Base-by-base conservation (phyloP, 2,888 invertebrate genomes). In the Salpingus planirostris region DNA sequence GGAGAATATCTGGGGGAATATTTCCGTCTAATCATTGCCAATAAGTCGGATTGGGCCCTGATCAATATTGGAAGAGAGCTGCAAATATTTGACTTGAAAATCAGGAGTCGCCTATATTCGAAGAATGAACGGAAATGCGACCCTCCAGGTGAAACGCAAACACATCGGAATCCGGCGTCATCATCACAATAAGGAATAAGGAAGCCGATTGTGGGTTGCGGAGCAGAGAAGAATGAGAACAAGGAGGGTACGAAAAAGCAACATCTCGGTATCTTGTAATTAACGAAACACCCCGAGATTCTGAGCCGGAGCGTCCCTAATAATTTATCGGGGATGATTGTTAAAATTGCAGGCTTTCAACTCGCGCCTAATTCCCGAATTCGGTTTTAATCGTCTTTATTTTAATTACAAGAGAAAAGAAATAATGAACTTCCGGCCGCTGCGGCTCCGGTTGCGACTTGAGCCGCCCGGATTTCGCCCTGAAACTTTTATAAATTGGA, bases 11-110 rank as follows among this genome's bases (percentile, higher is more conserved):
- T n/a, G n/a, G n/a, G n/a, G n/a, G n/a, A n/a, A n/a, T n/a, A n/a
- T n/a, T n/a, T n/a, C n/a, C n/a, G n/a, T n/a, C n/a, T n/a, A n/a
- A n/a, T n/a, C n/a, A n/a, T n/a, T n/a, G n/a, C n/a, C n/a, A n/a
- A n/a, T n/a, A n/a, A n/a, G n/a, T n/a, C n/a, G n/a, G n/a, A n/a
- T n/a, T n/a, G n/a, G n/a, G n/a, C n/a, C 24, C 11, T 34, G 36
- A 36, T 36, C 36, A 28, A 36, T 36, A 36, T 36, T 31, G 31
- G 31, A 36, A 31, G 31, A 31, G 36, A 24, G 24, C 27, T 21
- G 31, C 28, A 36, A 36, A 36, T 36, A 36, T 36, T 36, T 36
- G 28, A 28, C 31, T 36, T 27, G 13, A 27, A 28, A 27, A 36
- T 29, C 29, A 29, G 21, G n/a, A 7, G 18, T 11, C 14, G 18